These are phyloP conservation scores for Planococcus citri DNA, from an alignment of 1,140 invertebrate genomes.

Conservation along the genomic window DNA sequence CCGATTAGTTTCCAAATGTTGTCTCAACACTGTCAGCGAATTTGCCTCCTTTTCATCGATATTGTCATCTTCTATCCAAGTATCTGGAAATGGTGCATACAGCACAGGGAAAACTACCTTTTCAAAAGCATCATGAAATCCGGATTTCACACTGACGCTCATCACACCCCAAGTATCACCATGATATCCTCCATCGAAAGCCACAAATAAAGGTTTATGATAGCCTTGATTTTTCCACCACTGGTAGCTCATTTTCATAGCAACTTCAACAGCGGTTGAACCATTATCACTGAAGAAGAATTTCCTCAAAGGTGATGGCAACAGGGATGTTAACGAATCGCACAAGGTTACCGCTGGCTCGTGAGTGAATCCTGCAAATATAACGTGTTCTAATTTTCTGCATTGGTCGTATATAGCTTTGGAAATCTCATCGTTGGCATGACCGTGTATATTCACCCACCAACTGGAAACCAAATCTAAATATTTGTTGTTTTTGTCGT, in stretches of 20 bases:
- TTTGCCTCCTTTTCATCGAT: not conserved
- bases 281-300: constrained; percentile 26
- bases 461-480: constrained; percentile 25
- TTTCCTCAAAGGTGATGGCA: not conserved
- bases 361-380: constrained; percentile 27
- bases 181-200: constrained; percentile 24
- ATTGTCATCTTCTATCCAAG: constrained; percentile 13
- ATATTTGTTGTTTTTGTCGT: constrained; percentile 13
- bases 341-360: constrained; percentile 23
- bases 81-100: not conserved
- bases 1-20: not conserved
- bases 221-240: constrained; percentile 23
- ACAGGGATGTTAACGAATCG: constrained; percentile 13
- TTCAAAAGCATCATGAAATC: not conserved
- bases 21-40: not conserved
- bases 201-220: constrained; percentile 3
- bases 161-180: constrained; percentile 26
- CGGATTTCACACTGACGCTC: constrained; percentile 14
- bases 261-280: constrained; percentile 26
- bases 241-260: constrained; percentile 27
- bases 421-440: constrained; percentile 22
- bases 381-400: constrained; percentile 24
- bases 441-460: constrained; percentile 26
- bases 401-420: constrained; percentile 23
- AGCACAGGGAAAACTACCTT: not conserved